Evolutionary conservation across 2,113 vertebrate species (phyloP).

Genomic region (Monarcha castaneiventris): DNA sequence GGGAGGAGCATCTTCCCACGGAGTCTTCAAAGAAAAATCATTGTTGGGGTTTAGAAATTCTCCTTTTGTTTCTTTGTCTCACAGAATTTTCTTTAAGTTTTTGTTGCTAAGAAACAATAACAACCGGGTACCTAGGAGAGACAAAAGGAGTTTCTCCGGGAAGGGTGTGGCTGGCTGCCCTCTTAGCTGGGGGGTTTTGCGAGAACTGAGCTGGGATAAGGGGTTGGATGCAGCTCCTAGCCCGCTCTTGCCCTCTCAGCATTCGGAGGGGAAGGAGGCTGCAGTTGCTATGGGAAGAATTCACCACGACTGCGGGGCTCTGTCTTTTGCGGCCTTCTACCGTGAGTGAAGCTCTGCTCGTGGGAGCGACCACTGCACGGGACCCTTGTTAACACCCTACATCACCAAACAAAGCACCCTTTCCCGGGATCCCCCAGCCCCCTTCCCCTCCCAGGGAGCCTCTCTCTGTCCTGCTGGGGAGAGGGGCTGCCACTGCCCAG

Average conservation of each 20-base stretch:
- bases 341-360: neutral
- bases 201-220: neutral
- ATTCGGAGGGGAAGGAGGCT: neutral
- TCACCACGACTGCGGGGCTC: neutral
- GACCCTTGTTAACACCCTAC: neutral
- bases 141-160: neutral
- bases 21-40: neutral
- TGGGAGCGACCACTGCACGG: neutral
- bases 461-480: neutral
- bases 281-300: neutral
- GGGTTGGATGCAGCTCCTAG: neutral
- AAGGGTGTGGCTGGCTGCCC: neutral
- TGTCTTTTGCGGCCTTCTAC: neutral
- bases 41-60: neutral
- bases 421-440: neutral
- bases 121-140: neutral
- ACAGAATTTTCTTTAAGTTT: neutral
- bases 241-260: neutral
- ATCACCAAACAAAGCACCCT: neutral
- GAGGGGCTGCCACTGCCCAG: neutral
- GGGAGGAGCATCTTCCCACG: neutral
- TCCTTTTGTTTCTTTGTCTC: neutral
- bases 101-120: neutral
- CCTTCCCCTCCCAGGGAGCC: neutral
- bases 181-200: neutral